Evolutionary conservation across 2,113 vertebrate genomes (phyloP).

Genomic region (Dicentrarchus labrax): DNA sequence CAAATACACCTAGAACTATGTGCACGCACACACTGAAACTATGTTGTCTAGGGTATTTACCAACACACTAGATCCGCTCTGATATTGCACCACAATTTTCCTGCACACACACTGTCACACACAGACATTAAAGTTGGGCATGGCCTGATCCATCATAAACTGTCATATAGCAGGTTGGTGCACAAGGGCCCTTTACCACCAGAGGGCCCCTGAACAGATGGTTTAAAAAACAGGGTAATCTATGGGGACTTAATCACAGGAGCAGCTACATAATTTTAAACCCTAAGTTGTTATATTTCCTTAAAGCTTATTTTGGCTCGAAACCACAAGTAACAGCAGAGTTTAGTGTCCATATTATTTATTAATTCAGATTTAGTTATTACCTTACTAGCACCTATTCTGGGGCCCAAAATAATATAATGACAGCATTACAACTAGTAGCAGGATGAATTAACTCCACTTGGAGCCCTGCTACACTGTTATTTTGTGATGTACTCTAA

Average conservation of each 20-base stretch:
- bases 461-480: neutral
- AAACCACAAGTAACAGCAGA: neutral
- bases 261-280: neutral
- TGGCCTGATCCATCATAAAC: conserved; percentile 49
- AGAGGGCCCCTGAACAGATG: conserved; percentile 52
- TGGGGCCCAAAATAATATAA: neutral
- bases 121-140: conserved; percentile 37
- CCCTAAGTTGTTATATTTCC: neutral
- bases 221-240: conserved; percentile 12
- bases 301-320: conserved; percentile 6
- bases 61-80: conserved; percentile 42
- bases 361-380: conserved; percentile 16
- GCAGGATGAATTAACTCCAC: neutral
- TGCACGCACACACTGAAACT: neutral
- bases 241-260: neutral
- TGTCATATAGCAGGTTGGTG: conserved; percentile 34
- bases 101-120: conserved; percentile 32
- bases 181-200: conserved; percentile 41
- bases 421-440: conserved; percentile 12
- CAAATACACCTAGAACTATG: neutral
- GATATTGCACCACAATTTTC: conserved; percentile 40
- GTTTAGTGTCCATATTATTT: neutral
- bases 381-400: conserved; percentile 1
- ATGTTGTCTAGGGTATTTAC: conserved; percentile 46
- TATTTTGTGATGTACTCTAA: conserved; percentile 7